Conservation (phyloP, 2,797 vertebrate species). For the Phaenicophaeus curvirostris region DNA sequence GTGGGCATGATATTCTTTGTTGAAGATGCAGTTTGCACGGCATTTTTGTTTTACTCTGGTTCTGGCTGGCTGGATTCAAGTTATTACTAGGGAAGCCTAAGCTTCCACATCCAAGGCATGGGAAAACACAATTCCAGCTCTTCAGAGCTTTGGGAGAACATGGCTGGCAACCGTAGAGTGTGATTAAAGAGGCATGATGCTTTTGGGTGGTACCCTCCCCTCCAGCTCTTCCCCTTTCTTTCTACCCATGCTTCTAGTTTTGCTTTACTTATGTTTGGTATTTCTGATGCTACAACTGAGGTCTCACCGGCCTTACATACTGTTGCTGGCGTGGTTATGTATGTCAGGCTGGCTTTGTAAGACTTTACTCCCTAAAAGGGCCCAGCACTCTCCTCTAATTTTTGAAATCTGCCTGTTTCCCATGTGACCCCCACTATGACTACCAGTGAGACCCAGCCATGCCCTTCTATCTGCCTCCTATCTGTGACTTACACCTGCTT, state of each 20-base stretch:
- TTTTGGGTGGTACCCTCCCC: neutral
- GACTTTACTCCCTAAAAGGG: neutral
- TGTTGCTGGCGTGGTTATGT: neutral
- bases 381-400: neutral
- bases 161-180: neutral
- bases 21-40: neutral
- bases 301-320: neutral
- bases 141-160: neutral
- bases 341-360: neutral
- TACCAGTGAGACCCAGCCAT: neutral
- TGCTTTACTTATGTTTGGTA: neutral
- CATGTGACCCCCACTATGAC: fast-evolving
- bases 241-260: neutral
- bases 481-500: neutral
- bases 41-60: neutral
- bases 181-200: fast-evolving
- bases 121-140: neutral
- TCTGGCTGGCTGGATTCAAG: neutral
- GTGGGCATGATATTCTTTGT: neutral
- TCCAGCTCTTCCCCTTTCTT: neutral
- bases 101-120: neutral
- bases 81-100: neutral
- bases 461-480: too few relatives aligned
- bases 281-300: neutral
- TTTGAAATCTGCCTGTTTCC: neutral